Base-by-base conservation (phyloP, 2,797 vertebrate genomes). In the Alauda arvensis region DNA sequence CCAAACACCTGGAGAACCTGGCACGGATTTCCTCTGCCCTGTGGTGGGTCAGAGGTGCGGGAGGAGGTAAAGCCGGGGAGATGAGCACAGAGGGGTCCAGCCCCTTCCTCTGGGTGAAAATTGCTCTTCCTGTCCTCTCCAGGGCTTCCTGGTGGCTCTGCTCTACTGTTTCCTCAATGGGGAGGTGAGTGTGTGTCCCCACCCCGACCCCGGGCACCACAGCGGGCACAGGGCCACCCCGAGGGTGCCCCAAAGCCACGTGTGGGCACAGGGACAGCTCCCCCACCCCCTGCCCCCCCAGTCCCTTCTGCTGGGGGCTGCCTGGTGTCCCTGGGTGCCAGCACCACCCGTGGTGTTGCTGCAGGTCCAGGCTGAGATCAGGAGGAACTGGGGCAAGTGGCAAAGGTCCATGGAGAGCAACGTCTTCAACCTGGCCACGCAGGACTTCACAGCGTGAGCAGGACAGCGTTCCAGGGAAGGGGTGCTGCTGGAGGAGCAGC, bases 111-210 rank as follows among this genome's bases (percentile, higher is more conserved):
- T 1, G 4, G 11, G 39, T 87, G 39, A 43, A 42, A 49, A 34
- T 43, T 51, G 3, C 8, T 20, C 46, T 29, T 52, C 52, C 23
- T 45, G 70, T 40, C 72, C 92, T 68, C 95, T 93, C n/a, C 95
- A 99, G 98, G 98, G 98, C 18, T 98, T 98, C 84, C 97, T 98
- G 77, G 98, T 99, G 93, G 98, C 98, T 34, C 96, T 99, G 62
- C 98, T 99, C 8, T 99, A 98, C 94, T 99, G 98, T 72, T 99
- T 99, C 95, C 97, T 98, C 94, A 98, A 98, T 1, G 97, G 97
- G 94, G 98, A 98, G 97, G 98, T 99, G 94, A 91, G 97, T 46
- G 7, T 31, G 24, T 24, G 33, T 37, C 33, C 15, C 25, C 57
- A 56, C 0, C 18, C 65, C 24, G 16, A 4, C 19, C 34, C 29